Evolutionary conservation across 2,797 vertebrate species (phyloP), one percentile per base, ranked within the genome.

Genomic region (Trachops cirrhosus): DNA sequence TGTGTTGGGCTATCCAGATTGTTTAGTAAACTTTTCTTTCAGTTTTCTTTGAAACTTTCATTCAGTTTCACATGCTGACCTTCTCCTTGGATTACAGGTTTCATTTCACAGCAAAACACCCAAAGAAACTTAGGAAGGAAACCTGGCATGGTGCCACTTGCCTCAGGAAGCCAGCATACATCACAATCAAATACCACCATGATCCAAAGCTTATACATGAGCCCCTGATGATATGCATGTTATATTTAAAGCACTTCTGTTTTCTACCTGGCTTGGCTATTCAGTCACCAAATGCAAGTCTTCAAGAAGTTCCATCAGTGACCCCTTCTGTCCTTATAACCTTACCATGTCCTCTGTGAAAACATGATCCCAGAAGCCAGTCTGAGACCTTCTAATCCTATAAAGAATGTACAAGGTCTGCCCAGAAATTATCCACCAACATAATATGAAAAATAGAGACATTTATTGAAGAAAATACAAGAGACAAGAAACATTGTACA

Each of bases 51-150:
- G 32, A 62, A 21, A n/a, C n/a, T 9, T 57, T 57, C 3, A 6
- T 21, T 39, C 52, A 54, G 4, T 80, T 95, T 92, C 14, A 80
- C 37, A 84, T 4, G 1, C 71, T 87, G 54, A 87, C 1, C 32
- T 78, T 82, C 64, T 71, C 15, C 7, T 26, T 78, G 62, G 79
- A 52, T 78, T 82, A 64, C 8, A 78, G 59, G 54, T 91, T 94
- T 86, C 73, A 48, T 87, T 86, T 91, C 80, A 94, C 14, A 92
- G 46, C 8, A 59, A 86, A 95, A 89, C 37, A 73, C 67, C 44
- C 83, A 62, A 91, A 95, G 44, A 89, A 86, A 73, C 32, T 67
- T 86, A 44, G n/a, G 39, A 87, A 83, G 57, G 46, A 90, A 86
- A 95, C 9, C 10, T 82, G 54, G 24, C 75, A 48, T 59, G 32